phyloP scores from a whole-genome alignment of 1,140 invertebrate species.

The Drosophila setifemur region DNA sequence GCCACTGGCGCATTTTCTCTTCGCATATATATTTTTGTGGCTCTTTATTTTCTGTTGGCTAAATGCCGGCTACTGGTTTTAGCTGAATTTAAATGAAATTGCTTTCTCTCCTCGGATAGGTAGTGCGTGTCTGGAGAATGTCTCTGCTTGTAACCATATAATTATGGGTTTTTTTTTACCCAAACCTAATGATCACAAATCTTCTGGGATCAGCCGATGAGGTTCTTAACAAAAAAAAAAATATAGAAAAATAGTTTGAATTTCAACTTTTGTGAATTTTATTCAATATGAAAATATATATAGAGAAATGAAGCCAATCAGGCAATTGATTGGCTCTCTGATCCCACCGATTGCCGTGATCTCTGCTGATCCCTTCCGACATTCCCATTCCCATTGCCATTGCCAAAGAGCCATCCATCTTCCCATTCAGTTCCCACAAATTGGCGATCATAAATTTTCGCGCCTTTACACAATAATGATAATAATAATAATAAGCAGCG shows the following conservation, averaged over 20 bases:
- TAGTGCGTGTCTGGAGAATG: neutral
- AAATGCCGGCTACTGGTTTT: slow-evolving; percentile 69
- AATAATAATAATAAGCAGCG: too few species aligned
- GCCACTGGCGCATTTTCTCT: slow-evolving; percentile 35
- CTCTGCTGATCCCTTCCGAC: neutral
- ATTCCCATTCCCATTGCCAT: neutral
- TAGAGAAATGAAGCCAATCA: neutral
- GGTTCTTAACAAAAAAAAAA: too few species aligned
- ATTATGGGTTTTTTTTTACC: slow-evolving; percentile 14
- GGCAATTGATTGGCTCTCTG: neutral
- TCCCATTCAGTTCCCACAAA: slow-evolving; percentile 1
- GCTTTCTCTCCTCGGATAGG: too few species aligned
- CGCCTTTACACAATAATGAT: slow-evolving; percentile 7
- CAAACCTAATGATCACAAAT: too few species aligned
- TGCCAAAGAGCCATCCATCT: slow-evolving; percentile 1
- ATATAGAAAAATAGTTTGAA: too few species aligned
- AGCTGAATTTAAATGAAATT: slow-evolving; percentile 14
- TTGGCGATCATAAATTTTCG: slow-evolving; percentile 2
- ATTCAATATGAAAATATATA: too few species aligned
- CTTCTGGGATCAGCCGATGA: too few species aligned
- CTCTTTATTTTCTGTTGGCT: slow-evolving; percentile 22
- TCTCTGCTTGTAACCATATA: neutral
- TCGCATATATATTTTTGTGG: slow-evolving; percentile 7
- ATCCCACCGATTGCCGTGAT: slow-evolving; percentile 1
- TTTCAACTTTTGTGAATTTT: too few species aligned